Evolutionary conservation across 2,888 invertebrate species (phyloP).

Genomic region (Drosophila neonasuta): DNA sequence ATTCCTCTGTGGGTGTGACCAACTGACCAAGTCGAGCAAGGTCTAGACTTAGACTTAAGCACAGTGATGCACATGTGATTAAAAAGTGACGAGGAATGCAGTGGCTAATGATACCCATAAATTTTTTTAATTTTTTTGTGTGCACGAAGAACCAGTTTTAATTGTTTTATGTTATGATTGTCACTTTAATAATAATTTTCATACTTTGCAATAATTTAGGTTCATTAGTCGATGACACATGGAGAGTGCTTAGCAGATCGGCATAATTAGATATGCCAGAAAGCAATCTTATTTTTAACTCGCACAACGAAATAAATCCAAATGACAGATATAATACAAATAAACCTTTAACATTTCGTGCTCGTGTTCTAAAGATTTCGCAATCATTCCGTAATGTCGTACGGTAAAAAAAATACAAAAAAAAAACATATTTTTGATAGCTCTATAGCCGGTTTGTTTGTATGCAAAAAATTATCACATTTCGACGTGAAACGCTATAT

Average conservation of each 20-base stretch:
- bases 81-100: conserved; percentile 11
- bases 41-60: conserved; percentile 56
- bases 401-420: not conserved
- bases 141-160: conserved; percentile 23
- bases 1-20: conserved; percentile 42
- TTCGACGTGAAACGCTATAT: conserved; percentile 3
- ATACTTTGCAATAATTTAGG: conserved; percentile 26
- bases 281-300: conserved; percentile 1
- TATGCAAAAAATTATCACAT: conserved; percentile 47
- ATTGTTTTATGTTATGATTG: not conserved
- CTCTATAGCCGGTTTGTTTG: conserved; percentile 20
- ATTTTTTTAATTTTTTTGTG: not conserved
- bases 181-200: conserved; percentile 7
- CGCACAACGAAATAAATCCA: conserved; percentile 36
- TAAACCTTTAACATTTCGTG: conserved; percentile 54
- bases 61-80: conserved; percentile 47
- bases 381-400: conserved; percentile 16
- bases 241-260: conserved; percentile 19
- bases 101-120: conserved; percentile 9
- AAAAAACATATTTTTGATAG: conserved; percentile 8
- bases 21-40: conserved; percentile 63
- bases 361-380: conserved; percentile 27
- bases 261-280: conserved; percentile 17
- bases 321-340: conserved; percentile 24
- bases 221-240: conserved; percentile 37